A percentile compares a stretch with the other conserved stretches of the same genome.
These are phyloP conservation scores for Pseudomyrmex cubaensis DNA, from an alignment of 1,140 invertebrate genomes.

Conservation along the genomic window DNA sequence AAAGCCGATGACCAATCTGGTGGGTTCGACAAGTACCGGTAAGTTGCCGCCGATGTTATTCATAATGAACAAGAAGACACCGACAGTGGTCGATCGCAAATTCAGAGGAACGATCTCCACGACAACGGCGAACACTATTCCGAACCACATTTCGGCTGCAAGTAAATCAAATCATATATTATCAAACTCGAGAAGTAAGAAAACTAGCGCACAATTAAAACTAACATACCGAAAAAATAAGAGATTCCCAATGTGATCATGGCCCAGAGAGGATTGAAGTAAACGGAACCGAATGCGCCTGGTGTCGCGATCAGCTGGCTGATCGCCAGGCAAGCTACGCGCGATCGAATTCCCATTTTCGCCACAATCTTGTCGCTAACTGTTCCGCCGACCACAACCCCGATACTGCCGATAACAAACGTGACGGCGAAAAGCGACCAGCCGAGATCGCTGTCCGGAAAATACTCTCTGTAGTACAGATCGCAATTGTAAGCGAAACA, in stretches of 20 bases:
- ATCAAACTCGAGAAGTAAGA: not conserved
- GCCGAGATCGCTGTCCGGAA: constrained; percentile 93
- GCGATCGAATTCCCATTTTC: constrained; percentile 93
- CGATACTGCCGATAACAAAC: constrained; percentile 94
- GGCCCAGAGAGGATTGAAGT: constrained; percentile 92
- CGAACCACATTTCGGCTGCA: constrained; percentile 96
- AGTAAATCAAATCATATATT: not conserved
- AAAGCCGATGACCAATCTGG: constrained; percentile 92
- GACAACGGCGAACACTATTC: constrained; percentile 94
- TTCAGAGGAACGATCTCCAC: constrained; percentile 94
- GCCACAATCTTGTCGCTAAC: constrained; percentile 95
- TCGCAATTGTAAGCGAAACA: constrained; percentile 96
- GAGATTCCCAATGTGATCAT: constrained; percentile 94
- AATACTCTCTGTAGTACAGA: constrained; percentile 94
- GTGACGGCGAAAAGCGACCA: constrained; percentile 95
- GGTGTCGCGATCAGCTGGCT: constrained; percentile 95
- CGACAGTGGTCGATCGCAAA: constrained; percentile 93
- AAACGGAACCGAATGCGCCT: constrained; percentile 95
- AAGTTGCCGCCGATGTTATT: constrained; percentile 97
- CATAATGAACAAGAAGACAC: constrained; percentile 95
- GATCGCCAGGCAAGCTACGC: constrained; percentile 92
- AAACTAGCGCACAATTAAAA: too few species aligned
- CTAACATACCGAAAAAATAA: constrained; percentile 91
- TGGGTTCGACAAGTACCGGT: constrained; percentile 94
- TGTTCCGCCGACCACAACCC: constrained; percentile 94